A percentile compares a stretch with the other conserved stretches of the same genome.
These are phyloP conservation scores for Erpobdella octoculata DNA, from an alignment of 2,888 invertebrate species.

Conservation along the genomic window DNA sequence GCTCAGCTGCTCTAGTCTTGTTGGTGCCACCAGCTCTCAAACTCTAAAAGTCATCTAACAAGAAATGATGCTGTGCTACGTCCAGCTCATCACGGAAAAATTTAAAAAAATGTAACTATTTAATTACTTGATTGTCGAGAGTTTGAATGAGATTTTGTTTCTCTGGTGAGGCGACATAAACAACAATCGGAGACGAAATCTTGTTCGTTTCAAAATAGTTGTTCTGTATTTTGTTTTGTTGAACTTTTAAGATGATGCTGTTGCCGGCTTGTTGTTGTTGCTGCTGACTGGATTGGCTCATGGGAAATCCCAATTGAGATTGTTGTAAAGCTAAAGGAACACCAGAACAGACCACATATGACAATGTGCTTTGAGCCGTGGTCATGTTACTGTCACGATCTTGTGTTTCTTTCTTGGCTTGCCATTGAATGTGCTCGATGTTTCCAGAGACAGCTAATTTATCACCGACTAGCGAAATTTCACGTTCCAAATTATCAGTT, in stretches of 20 bases:
- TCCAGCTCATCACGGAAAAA: neutral
- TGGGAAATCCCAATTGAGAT: neutral
- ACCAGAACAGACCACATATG: conserved; percentile 8
- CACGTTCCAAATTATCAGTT: neutral
- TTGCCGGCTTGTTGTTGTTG: neutral
- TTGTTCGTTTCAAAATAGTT: neutral
- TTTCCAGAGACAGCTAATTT: neutral
- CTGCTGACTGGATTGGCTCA: neutral
- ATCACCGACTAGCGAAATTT: neutral
- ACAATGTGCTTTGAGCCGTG: neutral
- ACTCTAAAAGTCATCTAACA: neutral
- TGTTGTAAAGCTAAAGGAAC: neutral
- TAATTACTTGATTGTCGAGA: no score
- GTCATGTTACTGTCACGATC: neutral
- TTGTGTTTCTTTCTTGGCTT: neutral
- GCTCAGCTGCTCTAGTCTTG: neutral
- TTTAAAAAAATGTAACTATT: neutral
- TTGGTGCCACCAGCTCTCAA: neutral
- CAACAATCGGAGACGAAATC: neutral
- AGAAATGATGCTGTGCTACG: neutral
- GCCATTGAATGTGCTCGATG: neutral
- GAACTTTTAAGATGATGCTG: conserved; percentile 11
- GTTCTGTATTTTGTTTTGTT: neutral
- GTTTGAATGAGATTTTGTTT: no score
- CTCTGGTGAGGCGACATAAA: neutral